Evolutionary conservation across 2,797 vertebrate species (phyloP), one percentile per base, ranked within the genome.

Genomic region (Gallinago nigripennis): DNA sequence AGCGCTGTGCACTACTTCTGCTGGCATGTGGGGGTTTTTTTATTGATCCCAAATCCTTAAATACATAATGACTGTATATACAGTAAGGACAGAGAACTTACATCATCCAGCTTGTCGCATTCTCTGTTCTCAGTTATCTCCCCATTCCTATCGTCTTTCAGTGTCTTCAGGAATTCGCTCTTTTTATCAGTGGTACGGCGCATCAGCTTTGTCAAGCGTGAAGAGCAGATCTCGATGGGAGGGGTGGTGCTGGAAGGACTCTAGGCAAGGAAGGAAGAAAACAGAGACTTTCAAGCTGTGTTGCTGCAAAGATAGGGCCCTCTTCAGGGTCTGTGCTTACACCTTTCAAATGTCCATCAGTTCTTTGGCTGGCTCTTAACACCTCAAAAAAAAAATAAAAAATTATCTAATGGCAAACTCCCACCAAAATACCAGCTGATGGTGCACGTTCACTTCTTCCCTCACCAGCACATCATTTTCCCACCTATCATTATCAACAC

Each of bases 161-260:
- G 98, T 84, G 99, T 97, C 97, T 99, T 99, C 96, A 99, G 98
- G 96, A 99, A 99, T 95, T 99, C 99, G 2, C 99, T 99, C 98
- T 99, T 99, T 69, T 99, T 99, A 97, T 99, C 99, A 1, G 99
- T 99, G 97, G 99, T 98, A 86, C 98, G 98, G 20, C 99, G 99
- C 98, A 99, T 99, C 98, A 99, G 98, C 97, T 99, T 99, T n/a
- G 97, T 98, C 94, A 99, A 98, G 94, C 99, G 99, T 20, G 99
- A 99, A 35, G 99, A 99, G 94, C 98, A 99, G 84, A 99, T 99
- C 98, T 99, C 99, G 66, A 99, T 99, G 56, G 99, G 99, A 97
- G 99, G 99, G 92, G 99, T 99, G 96, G 98, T 99, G 98, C 99
- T 99, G 97, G 99, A 99, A 93, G 99, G 98, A 93, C 98, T 99